phyloP scores from a whole-genome alignment of 2,888 invertebrate species.

The Parnassius orleans region DNA sequence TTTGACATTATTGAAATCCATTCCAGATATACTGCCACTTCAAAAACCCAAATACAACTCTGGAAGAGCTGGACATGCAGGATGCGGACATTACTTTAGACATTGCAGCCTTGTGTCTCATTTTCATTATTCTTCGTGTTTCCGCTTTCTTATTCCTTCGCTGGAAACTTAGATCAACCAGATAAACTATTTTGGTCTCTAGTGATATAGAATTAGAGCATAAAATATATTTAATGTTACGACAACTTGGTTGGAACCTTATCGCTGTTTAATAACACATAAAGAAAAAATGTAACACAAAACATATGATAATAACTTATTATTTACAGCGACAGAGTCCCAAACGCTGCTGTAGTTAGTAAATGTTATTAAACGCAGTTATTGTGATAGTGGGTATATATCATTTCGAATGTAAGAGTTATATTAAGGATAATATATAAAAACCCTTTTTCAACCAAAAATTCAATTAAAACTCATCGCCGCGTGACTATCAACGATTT shows the following conservation, averaged over 20 bases:
- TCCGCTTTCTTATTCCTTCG: conserved; percentile 92
- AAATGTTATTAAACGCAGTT: conserved; percentile 22
- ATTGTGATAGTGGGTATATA: conserved; percentile 30
- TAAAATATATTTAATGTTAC: conserved; percentile 5
- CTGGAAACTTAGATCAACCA: conserved; percentile 91
- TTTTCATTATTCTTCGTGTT: conserved; percentile 89
- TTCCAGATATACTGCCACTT: conserved; percentile 91
- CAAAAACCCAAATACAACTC: conserved; percentile 88
- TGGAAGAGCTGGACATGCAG: conserved; percentile 93
- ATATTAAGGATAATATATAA: conserved; percentile 23
- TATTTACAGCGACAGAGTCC: conserved; percentile 16
- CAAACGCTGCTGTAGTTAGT: conserved; percentile 5
- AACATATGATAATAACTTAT: not conserved
- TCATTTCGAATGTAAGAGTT: conserved; percentile 29
- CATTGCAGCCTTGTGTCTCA: conserved; percentile 88
- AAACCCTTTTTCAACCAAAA: conserved; percentile 17
- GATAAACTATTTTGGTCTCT: conserved; percentile 71
- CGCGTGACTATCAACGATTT: not conserved
- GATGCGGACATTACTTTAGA: conserved; percentile 89
- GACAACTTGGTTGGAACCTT: conserved; percentile 2
- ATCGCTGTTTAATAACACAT: conserved; percentile 3
- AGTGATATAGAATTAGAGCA: conserved; percentile 5
- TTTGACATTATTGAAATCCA: no score
- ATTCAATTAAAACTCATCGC: not conserved
- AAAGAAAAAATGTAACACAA: not conserved